Evolutionary conservation across 2,888 invertebrate species (phyloP), one percentile per base, ranked within the genome.

Genomic region (Cataglyphis rosenhaueri): DNA sequence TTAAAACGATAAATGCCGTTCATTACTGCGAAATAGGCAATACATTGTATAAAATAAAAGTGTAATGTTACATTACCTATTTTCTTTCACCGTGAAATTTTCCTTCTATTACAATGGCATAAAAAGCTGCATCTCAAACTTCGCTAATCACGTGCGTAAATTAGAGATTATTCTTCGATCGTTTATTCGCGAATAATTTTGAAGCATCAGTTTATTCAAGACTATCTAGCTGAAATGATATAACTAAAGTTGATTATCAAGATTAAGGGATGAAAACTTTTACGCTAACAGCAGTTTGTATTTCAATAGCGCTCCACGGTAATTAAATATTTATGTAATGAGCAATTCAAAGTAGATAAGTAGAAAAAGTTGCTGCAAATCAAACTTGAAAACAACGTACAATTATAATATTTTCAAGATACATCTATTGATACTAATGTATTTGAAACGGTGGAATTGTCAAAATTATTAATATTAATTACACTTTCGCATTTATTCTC

Each of bases 1-100:
- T 90, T 91, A 89, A 90, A 90, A 86, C 73, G 84, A 81, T 75
- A 81, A 66, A 84, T 83, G 79, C 65, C 81, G 75, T 86, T 86
- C 76, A 83, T 81, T 78, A 84, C 78, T 62, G 55, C 25, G 79
- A 82, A 83, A 87, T 64, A 84, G 82, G 79, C 82, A 82, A 65
- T 78, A 73, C 84, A 66, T 57, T 48, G 59, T 68, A 25, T 59
- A 41, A 55, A 35, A 55, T n/a, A 83, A 25, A 75, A 41, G 76
- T 66, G 78, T 82, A 79, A 64, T n/a, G 65, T 44, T 15, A 44
- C 78, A 21, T 82, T 81, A 81, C 12, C 44, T 48, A 71, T 65
- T 75, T 83, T 61, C 21, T 64, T 29, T 25, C 8, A 6, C 15
- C 25, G n/a, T 57, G 32, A 29, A 76, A 68, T 29, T 76, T 64